These are phyloP conservation scores for Oedothorax gibbosus DNA, from an alignment of 1,140 invertebrate genomes.

Conservation along the genomic window DNA sequence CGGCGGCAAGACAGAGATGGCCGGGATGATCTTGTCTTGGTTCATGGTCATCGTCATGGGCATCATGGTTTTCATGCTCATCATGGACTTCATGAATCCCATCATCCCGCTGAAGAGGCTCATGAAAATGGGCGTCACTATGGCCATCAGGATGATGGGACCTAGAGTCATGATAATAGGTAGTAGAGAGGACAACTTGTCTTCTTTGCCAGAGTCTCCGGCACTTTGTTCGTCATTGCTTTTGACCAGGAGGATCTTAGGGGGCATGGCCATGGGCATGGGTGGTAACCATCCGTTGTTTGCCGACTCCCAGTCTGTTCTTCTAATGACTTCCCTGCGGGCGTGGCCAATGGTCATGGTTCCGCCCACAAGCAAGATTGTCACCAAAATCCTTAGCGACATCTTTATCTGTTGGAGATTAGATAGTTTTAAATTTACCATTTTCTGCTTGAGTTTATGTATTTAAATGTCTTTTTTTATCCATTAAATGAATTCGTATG, in stretches of 20 bases:
- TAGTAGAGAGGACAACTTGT: slow-evolving; percentile 28
- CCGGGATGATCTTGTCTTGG: slow-evolving; percentile 12
- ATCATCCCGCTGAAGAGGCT: slow-evolving; percentile 42
- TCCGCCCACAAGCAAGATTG: slow-evolving; percentile 11
- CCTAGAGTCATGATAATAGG: slow-evolving; percentile 36
- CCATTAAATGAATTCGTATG: no score
- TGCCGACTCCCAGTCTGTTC: slow-evolving; percentile 39
- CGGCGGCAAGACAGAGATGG: neutral
- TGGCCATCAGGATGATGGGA: slow-evolving; percentile 35
- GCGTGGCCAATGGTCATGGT: neutral
- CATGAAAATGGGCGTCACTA: slow-evolving; percentile 47
- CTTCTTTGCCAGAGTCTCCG: slow-evolving; percentile 34
- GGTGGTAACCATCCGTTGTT: slow-evolving; percentile 16
- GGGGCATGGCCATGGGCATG: slow-evolving; percentile 2
- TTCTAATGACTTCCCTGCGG: neutral
- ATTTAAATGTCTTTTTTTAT: no score
- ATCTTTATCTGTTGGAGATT: slow-evolving; percentile 26
- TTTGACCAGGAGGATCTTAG: slow-evolving; percentile 39
- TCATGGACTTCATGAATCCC: slow-evolving; percentile 42
- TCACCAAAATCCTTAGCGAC: neutral
- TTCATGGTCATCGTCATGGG: slow-evolving; percentile 8
- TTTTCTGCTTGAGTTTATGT: no score
- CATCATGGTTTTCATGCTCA: slow-evolving; percentile 32
- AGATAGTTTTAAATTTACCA: neutral
- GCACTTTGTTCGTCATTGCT: neutral